Percentiles rank a stretch among this genome's conserved stretches.
phyloP scores from a whole-genome alignment of 2,888 invertebrate genomes.

The Trachelus iudaicus region DNA sequence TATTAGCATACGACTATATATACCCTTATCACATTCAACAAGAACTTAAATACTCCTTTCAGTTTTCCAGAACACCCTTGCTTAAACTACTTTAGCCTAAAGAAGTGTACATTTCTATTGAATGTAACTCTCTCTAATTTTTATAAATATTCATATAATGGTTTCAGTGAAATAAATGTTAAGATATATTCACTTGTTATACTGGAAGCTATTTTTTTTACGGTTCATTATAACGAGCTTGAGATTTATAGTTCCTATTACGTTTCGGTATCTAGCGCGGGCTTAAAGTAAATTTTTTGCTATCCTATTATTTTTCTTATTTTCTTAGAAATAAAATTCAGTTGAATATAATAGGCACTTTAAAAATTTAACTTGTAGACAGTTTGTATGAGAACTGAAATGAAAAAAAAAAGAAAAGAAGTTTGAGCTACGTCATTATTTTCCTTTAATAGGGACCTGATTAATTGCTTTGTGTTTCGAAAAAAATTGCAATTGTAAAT shows the following conservation, averaged over 20 bases:
- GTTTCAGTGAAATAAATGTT: neutral
- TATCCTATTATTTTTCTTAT: neutral
- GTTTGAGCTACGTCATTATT: neutral
- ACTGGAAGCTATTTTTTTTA: neutral
- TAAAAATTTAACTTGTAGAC: neutral
- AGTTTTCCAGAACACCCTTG: neutral
- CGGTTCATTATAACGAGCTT: neutral
- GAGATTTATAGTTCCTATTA: neutral
- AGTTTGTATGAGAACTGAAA: neutral
- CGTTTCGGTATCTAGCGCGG: neutral
- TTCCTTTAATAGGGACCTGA: neutral
- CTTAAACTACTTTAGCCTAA: neutral
- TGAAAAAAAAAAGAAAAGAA: neutral
- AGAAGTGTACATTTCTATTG: neutral
- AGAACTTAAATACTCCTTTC: neutral
- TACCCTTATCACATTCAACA: neutral
- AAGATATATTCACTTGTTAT: neutral
- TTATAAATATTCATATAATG: neutral
- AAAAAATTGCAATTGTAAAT: neutral
- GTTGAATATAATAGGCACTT: neutral
- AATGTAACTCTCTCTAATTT: neutral
- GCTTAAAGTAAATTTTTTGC: neutral
- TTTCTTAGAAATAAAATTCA: neutral
- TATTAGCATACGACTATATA: slow-evolving; percentile 16
- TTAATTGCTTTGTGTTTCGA: neutral